These are phyloP conservation scores for Aythya baeri DNA, from an alignment of 2,113 vertebrate species.

Conservation along the genomic window DNA sequence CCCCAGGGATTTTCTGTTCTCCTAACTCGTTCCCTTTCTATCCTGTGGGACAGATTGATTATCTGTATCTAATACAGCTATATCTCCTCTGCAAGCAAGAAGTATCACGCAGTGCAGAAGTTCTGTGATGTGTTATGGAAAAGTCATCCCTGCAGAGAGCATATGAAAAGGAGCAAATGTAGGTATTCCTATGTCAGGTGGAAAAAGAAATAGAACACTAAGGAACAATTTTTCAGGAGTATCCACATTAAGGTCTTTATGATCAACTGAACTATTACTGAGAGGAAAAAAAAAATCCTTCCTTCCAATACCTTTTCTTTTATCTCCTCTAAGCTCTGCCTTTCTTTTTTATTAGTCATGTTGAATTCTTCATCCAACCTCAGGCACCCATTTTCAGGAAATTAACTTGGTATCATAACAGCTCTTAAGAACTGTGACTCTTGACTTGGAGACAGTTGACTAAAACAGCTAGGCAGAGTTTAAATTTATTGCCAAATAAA, in stretches of 20 bases:
- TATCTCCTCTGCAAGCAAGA: neutral
- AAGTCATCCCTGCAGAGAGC: neutral
- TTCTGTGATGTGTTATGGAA: neutral
- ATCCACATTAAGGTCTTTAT: neutral
- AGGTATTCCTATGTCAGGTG: neutral
- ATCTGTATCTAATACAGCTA: neutral
- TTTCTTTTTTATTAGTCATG: slow-evolving; percentile 10
- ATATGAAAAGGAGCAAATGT: neutral
- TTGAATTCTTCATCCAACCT: slow-evolving; percentile 30
- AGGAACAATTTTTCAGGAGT: neutral
- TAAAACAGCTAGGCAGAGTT: slow-evolving; percentile 10
- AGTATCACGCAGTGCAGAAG: neutral
- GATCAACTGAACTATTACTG: neutral
- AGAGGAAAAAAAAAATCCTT: neutral
- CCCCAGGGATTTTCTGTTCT: neutral
- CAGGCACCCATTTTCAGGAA: slow-evolving; percentile 54
- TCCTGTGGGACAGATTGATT: neutral
- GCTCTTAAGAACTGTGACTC: slow-evolving; percentile 52
- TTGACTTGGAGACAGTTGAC: slow-evolving; percentile 46
- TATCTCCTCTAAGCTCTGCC: neutral
- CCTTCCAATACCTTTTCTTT: neutral
- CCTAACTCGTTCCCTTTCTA: neutral
- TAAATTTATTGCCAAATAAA: slow-evolving; percentile 34
- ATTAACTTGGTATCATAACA: slow-evolving; percentile 58
- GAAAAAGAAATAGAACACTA: neutral